phyloP scores from a whole-genome alignment of 2,888 invertebrate species.

The Eugnorisma glareosa region DNA sequence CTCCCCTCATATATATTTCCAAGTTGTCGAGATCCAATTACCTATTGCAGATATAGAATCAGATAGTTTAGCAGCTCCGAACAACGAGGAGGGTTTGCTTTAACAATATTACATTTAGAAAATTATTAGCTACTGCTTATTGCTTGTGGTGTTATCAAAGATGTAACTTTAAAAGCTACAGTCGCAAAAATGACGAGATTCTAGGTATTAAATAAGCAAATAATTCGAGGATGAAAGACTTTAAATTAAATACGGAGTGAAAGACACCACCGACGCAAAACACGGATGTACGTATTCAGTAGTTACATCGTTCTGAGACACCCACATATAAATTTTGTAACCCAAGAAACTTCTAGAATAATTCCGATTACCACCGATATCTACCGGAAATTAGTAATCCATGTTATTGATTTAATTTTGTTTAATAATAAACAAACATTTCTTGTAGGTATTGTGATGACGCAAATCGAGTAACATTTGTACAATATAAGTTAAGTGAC shows the following conservation, averaged over 20 bases:
- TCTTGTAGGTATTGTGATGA: slow-evolving; percentile 28
- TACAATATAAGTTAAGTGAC: slow-evolving; percentile 31
- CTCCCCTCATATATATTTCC: slow-evolving; percentile 15
- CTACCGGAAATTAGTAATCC: slow-evolving; percentile 1
- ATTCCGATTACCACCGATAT: not conserved
- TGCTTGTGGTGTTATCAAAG: slow-evolving; percentile 19
- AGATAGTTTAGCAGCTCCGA: slow-evolving; percentile 3
- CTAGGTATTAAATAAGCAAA: not conserved
- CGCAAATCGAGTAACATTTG: slow-evolving; percentile 26
- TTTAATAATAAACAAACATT: slow-evolving; percentile 18
- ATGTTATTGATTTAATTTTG: not conserved
- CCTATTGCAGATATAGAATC: slow-evolving; percentile 22
- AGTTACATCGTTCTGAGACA: too few relatives aligned
- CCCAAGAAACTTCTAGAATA: not conserved
- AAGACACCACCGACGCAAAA: too few relatives aligned
- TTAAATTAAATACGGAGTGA: not conserved
- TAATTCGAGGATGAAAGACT: not conserved
- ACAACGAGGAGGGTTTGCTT: slow-evolving; percentile 6
- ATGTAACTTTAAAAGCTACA: slow-evolving; percentile 1
- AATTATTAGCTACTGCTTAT: slow-evolving; percentile 35
- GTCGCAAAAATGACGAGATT: not conserved
- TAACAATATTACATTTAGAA: slow-evolving; percentile 31
- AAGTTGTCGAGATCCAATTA: slow-evolving; percentile 45
- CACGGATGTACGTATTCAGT: too few relatives aligned
- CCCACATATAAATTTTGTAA: too few relatives aligned